Conservation (phyloP, 2,888 invertebrate species). For the Coecobrya sp. region DNA sequence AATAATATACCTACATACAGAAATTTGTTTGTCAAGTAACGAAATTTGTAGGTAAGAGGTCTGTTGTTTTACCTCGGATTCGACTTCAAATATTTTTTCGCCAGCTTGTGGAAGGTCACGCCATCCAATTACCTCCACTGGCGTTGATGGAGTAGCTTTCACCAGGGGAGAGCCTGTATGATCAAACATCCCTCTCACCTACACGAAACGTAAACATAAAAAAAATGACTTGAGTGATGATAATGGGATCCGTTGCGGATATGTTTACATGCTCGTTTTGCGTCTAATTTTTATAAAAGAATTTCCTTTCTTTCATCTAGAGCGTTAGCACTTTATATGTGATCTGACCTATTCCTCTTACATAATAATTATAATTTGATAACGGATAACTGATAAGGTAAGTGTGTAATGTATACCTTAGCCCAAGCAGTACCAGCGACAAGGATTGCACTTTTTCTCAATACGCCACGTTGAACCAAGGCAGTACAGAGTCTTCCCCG, state of each 20-base stretch:
- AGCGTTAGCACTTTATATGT: too few species aligned
- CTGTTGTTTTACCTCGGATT: constrained; percentile 92
- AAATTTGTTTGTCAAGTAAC: too few species aligned
- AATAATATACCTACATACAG: too few species aligned
- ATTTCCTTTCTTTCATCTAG: too few species aligned
- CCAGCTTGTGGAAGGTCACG: constrained; percentile 95
- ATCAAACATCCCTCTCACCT: constrained; percentile 92
- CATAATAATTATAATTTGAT: too few species aligned
- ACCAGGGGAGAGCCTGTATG: constrained; percentile 91
- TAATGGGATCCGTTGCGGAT: too few species aligned
- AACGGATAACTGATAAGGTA: too few species aligned
- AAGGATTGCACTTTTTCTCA: constrained; percentile 92
- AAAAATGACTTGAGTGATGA: not conserved
- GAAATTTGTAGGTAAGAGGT: too few species aligned
- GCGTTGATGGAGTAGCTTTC: constrained; percentile 93
- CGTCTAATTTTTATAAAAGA: too few species aligned
- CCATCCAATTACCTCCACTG: constrained; percentile 97
- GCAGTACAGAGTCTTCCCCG: constrained; percentile 95
- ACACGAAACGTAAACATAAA: constrained; percentile 12
- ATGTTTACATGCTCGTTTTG: too few species aligned
- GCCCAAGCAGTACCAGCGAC: constrained; percentile 96
- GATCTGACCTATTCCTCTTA: too few species aligned
- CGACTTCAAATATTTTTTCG: constrained; percentile 95
- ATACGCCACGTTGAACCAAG: constrained; percentile 94
- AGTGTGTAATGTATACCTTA: constrained; percentile 89